Conservation (phyloP, 2,888 invertebrate genomes). For the Masnerella sp. region DNA sequence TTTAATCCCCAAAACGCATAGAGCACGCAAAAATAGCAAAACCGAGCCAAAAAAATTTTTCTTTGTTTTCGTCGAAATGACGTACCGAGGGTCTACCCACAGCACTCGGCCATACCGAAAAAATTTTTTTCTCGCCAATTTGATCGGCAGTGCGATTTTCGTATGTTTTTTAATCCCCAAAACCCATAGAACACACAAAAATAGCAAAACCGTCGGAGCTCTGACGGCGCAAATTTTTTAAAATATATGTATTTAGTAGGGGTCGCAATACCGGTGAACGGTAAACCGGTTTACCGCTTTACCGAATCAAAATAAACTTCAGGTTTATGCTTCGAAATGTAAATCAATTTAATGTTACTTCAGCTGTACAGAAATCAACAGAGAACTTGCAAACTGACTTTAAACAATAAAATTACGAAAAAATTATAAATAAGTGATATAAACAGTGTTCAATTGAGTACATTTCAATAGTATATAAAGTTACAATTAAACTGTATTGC, state of each 20-base stretch:
- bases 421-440: background rate
- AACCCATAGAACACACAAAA: too few species aligned
- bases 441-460: background rate
- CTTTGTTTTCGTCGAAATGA: too few species aligned
- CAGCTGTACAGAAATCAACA: background rate
- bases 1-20: too few species aligned
- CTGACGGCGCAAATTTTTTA: too few species aligned
- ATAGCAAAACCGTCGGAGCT: too few species aligned
- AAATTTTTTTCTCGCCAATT: too few species aligned
- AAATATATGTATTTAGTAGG: background rate
- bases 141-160: too few species aligned
- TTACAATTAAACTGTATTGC: background rate
- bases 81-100: too few species aligned
- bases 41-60: too few species aligned
- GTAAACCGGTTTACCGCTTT: slow-evolving; percentile 6
- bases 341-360: background rate
- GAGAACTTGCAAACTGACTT: background rate
- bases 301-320: slow-evolving; percentile 11
- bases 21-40: too few species aligned
- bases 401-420: background rate
- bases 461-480: background rate
- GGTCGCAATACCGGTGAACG: slow-evolving; percentile 2
- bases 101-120: too few species aligned
- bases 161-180: too few species aligned
- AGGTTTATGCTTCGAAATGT: slow-evolving; percentile 4